Evolutionary conservation across 2,888 invertebrate genomes (phyloP).

Genomic region (Gastrophysa polygoni): DNA sequence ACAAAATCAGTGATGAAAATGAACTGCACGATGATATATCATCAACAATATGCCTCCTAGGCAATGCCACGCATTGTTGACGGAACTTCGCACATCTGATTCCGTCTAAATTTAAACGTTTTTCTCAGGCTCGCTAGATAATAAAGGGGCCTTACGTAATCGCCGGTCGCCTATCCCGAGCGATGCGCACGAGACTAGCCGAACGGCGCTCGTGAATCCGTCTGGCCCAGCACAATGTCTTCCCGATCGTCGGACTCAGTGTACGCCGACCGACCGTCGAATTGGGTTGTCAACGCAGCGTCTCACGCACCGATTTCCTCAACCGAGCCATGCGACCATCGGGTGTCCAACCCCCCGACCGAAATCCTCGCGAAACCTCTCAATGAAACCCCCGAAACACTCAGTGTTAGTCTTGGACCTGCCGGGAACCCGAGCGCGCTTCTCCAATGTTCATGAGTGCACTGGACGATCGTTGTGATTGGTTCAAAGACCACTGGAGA

Average conservation of each 20-base stretch:
- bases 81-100: slow-evolving; percentile 44
- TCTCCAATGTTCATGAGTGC: slow-evolving; percentile 48
- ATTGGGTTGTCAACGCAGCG: slow-evolving; percentile 22
- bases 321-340: slow-evolving; percentile 26
- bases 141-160: slow-evolving; percentile 53
- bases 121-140: slow-evolving; percentile 46
- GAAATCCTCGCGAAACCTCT: slow-evolving; percentile 16
- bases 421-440: slow-evolving; percentile 39
- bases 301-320: slow-evolving; percentile 21
- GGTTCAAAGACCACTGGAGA: slow-evolving; percentile 43
- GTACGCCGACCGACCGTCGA: slow-evolving; percentile 51
- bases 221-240: slow-evolving; percentile 48
- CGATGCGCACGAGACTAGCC: slow-evolving; percentile 39
- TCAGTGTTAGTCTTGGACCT: slow-evolving; percentile 27
- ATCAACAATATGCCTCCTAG: slow-evolving; percentile 7
- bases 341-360: slow-evolving; percentile 10
- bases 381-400: slow-evolving; percentile 4
- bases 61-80: slow-evolving; percentile 33
- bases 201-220: slow-evolving; percentile 50
- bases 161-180: slow-evolving; percentile 50
- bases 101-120: slow-evolving; percentile 49
- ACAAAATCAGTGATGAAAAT: too few relatives aligned
- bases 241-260: slow-evolving; percentile 51
- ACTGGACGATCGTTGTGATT: slow-evolving; percentile 37
- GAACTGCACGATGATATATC: too few relatives aligned